These are phyloP conservation scores for Pteromalus puparum DNA, from an alignment of 1,140 invertebrate genomes.

Conservation along the genomic window DNA sequence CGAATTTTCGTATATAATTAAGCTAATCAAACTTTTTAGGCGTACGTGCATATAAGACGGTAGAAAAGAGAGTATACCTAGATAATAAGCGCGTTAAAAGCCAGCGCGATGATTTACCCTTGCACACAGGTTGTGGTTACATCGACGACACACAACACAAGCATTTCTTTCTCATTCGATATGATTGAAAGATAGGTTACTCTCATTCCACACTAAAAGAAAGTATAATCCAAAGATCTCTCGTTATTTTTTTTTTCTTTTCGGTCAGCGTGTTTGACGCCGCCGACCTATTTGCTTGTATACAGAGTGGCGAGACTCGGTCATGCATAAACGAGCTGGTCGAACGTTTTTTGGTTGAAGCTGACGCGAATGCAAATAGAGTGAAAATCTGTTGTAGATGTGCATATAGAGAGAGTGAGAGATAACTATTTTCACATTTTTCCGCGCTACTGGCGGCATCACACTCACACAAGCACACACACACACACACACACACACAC, in stretches of 20 bases:
- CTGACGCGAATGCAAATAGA: background rate
- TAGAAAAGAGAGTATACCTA: background rate
- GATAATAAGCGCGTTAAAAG: background rate
- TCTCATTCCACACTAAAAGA: background rate
- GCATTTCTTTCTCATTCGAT: background rate
- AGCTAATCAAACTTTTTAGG: slow-evolving; percentile 48
- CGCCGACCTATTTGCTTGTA: background rate
- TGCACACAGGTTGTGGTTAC: too few species aligned
- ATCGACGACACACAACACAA: too few species aligned
- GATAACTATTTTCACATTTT: slow-evolving; percentile 29
- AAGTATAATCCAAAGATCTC: background rate
- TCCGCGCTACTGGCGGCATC: background rate
- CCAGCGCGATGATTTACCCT: background rate
- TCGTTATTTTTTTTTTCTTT: background rate
- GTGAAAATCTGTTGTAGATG: background rate
- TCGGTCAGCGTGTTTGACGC: background rate
- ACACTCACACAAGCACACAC: too few species aligned
- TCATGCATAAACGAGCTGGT: background rate
- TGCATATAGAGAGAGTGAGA: background rate
- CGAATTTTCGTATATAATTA: slow-evolving; percentile 48
- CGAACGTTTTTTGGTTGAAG: background rate
- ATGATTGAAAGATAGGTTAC: background rate
- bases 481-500: background rate
- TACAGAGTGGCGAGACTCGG: too few species aligned
- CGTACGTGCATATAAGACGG: background rate